These are phyloP conservation scores for Echeneis naucrates DNA, from an alignment of 2,797 vertebrate genomes.

Conservation along the genomic window DNA sequence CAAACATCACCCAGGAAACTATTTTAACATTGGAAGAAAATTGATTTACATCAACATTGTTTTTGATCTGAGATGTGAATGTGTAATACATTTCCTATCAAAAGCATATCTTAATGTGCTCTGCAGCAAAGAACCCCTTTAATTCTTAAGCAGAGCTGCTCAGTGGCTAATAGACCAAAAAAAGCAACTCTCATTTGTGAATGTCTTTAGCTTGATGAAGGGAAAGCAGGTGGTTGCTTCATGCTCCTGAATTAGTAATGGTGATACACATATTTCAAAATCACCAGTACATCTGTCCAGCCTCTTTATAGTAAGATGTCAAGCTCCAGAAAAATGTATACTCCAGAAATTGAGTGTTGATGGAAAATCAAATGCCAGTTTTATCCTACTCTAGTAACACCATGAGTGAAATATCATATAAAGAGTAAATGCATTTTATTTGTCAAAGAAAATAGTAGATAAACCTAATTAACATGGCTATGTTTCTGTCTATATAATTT, in stretches of 20 bases:
- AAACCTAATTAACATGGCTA: background rate
- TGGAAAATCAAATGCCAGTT: background rate
- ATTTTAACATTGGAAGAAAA: background rate
- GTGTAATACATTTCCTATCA: constrained; percentile 1
- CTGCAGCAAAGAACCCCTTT: constrained; percentile 16
- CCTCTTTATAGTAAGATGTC: background rate
- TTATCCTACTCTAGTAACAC: background rate
- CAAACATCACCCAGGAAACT: background rate
- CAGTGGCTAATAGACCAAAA: constrained; percentile 10
- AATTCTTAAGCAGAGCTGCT: constrained; percentile 22
- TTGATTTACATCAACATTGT: background rate
- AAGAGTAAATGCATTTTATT: background rate
- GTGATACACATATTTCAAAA: background rate
- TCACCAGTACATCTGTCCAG: background rate
- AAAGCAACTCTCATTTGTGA: constrained; percentile 18
- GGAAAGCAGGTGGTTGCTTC: constrained; percentile 12
- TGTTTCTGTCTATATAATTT: background rate
- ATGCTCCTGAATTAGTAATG: background rate
- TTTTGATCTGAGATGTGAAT: constrained; percentile 11
- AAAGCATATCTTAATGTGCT: constrained; percentile 24
- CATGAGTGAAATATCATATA: background rate
- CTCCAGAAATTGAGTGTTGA: background rate
- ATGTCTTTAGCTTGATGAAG: constrained; percentile 16
- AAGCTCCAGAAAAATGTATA: background rate
- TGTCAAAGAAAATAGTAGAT: background rate